Evolutionary conservation across 2,888 invertebrate genomes (phyloP), one percentile per base, ranked within the genome.

Genomic region (Tipula vernalis): DNA sequence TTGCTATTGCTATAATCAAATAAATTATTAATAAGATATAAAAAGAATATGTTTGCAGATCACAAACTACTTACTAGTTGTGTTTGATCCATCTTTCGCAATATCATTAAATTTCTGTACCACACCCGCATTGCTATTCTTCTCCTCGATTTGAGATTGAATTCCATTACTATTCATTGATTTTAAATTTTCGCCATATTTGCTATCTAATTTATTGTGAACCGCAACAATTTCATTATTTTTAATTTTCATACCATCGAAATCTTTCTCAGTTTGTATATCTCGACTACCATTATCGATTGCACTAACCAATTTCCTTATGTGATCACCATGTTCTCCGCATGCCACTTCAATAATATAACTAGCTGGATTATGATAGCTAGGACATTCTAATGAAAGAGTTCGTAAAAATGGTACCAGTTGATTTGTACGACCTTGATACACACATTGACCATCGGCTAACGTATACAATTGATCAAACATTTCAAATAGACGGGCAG

Each of bases 331-430:
- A 90, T 98, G 98, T 91, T 99, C 98, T 0, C 98, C 98, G 90
- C 98, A 98, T 0, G 98, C 98, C 3, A 99, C 98, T 92, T 99
- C 98, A 92, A 98, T 98, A 89, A 98, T 96, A 92, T 97, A 98
- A 86, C 98, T 98, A 5, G 98, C 98, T 0, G 98, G 98, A 92
- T 99, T 99, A 93, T 99, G 98, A 91, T 98, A 99, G 87, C 97
- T 96, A 0, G 98, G 98, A 90, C 98, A 99, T 90, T 96, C 95
- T 39, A 98, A 93, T n/a, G 94, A 94, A 86, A 97, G 93, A 36
- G 95, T 95, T 86, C 95, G 94, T 87, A 98, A 93, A 91, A 96
- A 96, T 88, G 96, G 95, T 89, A 99, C 96, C 87, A 98, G 92
- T 90, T 96, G 95, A 87, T 94, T 95, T 0, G 98, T 97, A 87